Evolutionary conservation across 2,888 invertebrate genomes (phyloP), one percentile per base, ranked within the genome.

Genomic region (Ptycholaimellus sp.): DNA sequence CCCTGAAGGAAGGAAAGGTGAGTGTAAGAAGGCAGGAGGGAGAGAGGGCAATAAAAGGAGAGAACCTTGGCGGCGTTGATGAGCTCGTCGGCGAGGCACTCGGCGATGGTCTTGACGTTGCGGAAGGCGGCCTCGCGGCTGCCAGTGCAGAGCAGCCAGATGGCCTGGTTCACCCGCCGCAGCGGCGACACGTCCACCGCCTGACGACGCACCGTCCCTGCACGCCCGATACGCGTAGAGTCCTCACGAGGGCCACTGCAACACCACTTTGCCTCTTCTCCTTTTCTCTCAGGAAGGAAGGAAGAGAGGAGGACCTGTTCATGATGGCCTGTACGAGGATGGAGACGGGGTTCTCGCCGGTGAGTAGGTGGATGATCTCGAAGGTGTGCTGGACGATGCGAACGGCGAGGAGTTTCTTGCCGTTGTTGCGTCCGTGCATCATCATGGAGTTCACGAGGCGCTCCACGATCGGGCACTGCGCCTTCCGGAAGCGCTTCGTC

Each of bases 341-440:
- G 72, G 78, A 63, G 31, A 69, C 59, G 22, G 68, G 68, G 50
- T 69, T 68, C 66, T 67, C 64, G 44, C 64, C 64, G 35, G 65
- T 64, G 18, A 66, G 54, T 38, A 67, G 49, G 47, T 66, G 81
- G 54, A 93, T 93, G 58, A 93, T 93, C 69, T 93, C 90, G 64
- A 93, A 90, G 1, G 87, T 80, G 59, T 93, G 93, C 61, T 87
- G 87, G 7, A 93, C 82, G 58, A 93, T 93, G 43, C 90, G 71
- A 34, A 90, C 83, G 35, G 90, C 79, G 83, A 90, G 79, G 45
- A 93, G 66, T 63, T 93, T 93, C 65, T 93, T 93, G 57, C 90
- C 93, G 59, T 90, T 93, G 67, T 93, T 93, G 49, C 93, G 73
- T 11, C 93, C 93, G 60, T 90, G 90, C 90, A 93, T 90, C 93